Evolutionary conservation across 2,113 vertebrate genomes (phyloP), one percentile per base, ranked within the genome.

Genomic region (Silurus meridionalis): DNA sequence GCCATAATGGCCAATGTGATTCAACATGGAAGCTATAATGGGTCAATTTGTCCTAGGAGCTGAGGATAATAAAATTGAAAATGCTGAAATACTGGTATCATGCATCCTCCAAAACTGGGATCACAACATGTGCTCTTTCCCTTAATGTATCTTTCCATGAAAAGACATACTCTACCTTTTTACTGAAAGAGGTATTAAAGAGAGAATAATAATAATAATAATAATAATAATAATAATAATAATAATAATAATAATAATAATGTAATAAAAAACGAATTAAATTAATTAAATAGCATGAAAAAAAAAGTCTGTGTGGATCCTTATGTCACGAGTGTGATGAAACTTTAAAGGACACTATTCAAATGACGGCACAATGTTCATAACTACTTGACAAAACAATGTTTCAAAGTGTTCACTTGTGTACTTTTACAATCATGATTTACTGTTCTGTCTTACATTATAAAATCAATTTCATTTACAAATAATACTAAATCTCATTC

Each of bases 1-100:
- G 90, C 90, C 90, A 89, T 90, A 87, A 93, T 90, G 90, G 91
- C 89, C 91, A 90, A 88, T 93, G 91, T 89, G 89, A 92, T 93
- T 94, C 93, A 94, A 93, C 90, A 90, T 83, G 88, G 89, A 86
- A 19, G 91, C 91, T 90, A 88, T 88, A 94, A 94, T 91, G 88
- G 89, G 88, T 77, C 90, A 46, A 94, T 93, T 92, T 90, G 89
- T 94, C 93, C 91, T 89, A 91, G 86, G 83, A 90, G 90, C 86
- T 84, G 89, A 91, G 87, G 90, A 91, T 91, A 94, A 94, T 90
- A 89, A 90, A 80, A 83, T 92, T 90, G 86, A 83, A 92, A 91
- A 82, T 88, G 84, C 86, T 86, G 78, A 92, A 91, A 80, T 89
- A 85, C 84, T 86, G 81, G 89, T 88, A 85, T 83, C 89, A 90